Evolutionary conservation across 2,113 vertebrate species (phyloP).

Genomic region (Condylura cristata): DNA sequence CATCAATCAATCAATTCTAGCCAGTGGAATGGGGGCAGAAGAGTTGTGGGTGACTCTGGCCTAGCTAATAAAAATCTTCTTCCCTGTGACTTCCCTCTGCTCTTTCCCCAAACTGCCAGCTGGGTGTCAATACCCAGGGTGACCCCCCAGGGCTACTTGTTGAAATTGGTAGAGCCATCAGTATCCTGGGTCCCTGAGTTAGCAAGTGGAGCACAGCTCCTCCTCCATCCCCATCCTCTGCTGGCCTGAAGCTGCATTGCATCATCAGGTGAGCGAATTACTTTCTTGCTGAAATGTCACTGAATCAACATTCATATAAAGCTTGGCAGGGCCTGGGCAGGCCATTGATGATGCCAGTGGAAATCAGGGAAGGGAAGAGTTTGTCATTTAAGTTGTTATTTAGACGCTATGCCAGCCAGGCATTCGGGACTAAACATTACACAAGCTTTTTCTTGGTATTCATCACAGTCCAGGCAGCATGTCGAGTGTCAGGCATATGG

Average conservation of each 20-base stretch:
- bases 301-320: constrained; percentile 78
- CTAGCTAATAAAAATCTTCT: not conserved
- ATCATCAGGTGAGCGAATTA: not conserved
- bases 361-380: constrained; percentile 25
- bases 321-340: constrained; percentile 78
- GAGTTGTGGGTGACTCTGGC: not conserved
- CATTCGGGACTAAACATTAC: too few relatives aligned
- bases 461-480: rapidly evolving
- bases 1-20: not conserved
- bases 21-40: not conserved
- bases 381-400: not conserved
- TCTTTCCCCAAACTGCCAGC: not conserved
- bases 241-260: not conserved
- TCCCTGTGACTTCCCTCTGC: too few relatives aligned
- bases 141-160: not conserved
- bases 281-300: not conserved
- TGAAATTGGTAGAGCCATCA: not conserved
- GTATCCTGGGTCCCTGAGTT: not conserved
- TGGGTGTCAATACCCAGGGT: not conserved
- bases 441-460: not conserved
- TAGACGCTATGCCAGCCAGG: too few relatives aligned
- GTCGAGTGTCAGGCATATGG: not conserved
- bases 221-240: not conserved
- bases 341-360: constrained; percentile 71
- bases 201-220: not conserved